Conservation (phyloP, 2,797 vertebrate species). For the Alfaro cultratus region DNA sequence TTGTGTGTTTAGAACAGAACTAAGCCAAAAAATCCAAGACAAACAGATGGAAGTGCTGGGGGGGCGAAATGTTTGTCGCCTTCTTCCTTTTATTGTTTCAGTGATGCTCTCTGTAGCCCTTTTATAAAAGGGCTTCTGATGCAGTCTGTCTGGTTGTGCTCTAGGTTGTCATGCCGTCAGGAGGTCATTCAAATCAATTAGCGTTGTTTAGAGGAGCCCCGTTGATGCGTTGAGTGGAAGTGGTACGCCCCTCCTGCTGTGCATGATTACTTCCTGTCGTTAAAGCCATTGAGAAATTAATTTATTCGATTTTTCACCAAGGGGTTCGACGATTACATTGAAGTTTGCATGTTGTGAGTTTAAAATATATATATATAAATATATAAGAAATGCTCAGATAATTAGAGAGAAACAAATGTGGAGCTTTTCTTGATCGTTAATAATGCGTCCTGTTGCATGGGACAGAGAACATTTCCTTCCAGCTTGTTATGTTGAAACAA, state of each 20-base stretch:
- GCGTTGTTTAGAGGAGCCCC: slow-evolving; percentile 30
- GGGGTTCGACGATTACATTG: slow-evolving; percentile 26
- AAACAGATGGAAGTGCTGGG: slow-evolving; percentile 4
- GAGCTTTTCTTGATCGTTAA: slow-evolving; percentile 55
- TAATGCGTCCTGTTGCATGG: slow-evolving; percentile 26
- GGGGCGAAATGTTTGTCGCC: not conserved
- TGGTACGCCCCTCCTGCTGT: slow-evolving; percentile 43
- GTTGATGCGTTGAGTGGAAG: slow-evolving; percentile 45
- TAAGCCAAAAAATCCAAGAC: slow-evolving; percentile 6
- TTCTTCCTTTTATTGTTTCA: slow-evolving; percentile 22
- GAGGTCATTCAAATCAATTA: slow-evolving; percentile 62
- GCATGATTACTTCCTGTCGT: slow-evolving; percentile 49
- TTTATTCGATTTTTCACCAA: slow-evolving; percentile 38
- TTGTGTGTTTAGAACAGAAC: slow-evolving; percentile 14
- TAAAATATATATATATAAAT: too few species aligned
- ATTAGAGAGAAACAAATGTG: slow-evolving; percentile 15
- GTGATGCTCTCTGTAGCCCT: slow-evolving; percentile 35
- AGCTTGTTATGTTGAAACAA: slow-evolving; percentile 32
- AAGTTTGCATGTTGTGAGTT: slow-evolving; percentile 3
- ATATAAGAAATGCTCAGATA: not conserved
- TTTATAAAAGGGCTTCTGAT: slow-evolving; percentile 36
- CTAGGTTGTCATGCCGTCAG: slow-evolving; percentile 19
- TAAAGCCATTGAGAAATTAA: slow-evolving; percentile 53
- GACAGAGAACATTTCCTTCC: slow-evolving; percentile 30
- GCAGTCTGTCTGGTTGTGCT: slow-evolving; percentile 24